Conservation (phyloP, 2,113 vertebrate genomes). For the Rousettus leschenaultii region DNA sequence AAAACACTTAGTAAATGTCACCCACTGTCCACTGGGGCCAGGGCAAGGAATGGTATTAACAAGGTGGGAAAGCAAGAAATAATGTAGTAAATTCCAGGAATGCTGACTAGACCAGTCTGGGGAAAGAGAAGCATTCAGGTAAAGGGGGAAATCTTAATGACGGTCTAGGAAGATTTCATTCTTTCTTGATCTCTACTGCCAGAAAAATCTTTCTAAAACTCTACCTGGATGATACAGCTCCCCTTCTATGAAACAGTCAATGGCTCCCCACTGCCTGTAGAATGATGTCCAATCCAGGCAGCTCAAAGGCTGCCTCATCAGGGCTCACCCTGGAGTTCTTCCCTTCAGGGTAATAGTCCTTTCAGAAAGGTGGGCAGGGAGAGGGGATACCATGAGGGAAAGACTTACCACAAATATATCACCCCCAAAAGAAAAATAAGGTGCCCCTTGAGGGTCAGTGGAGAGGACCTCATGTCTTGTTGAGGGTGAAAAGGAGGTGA, state of each 20-base stretch:
- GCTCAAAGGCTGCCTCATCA: neutral
- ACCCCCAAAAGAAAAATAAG: neutral
- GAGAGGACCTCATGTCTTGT: neutral
- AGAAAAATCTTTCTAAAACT: neutral
- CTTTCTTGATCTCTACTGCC: neutral
- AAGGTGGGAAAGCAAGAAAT: constrained; percentile 21
- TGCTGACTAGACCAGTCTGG: constrained; percentile 43
- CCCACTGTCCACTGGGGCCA: neutral
- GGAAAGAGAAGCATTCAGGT: neutral
- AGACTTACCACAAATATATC: neutral
- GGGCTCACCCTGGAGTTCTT: neutral
- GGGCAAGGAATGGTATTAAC: neutral
- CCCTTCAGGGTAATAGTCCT: neutral
- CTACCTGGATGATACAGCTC: neutral
- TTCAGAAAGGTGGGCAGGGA: neutral
- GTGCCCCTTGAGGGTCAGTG: neutral
- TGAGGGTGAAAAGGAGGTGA: neutral
- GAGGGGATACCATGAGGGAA: neutral
- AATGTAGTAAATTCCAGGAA: constrained; percentile 55
- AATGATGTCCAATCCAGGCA: neutral
- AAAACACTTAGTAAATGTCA: neutral
- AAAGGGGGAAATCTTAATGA: neutral
- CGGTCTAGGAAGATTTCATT: neutral
- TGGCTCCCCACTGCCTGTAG: neutral
- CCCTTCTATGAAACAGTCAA: neutral